A percentile compares a stretch with the other conserved stretches of the same genome.
phyloP scores from a whole-genome alignment of 2,113 vertebrate genomes.

The Eclectus roratus region DNA sequence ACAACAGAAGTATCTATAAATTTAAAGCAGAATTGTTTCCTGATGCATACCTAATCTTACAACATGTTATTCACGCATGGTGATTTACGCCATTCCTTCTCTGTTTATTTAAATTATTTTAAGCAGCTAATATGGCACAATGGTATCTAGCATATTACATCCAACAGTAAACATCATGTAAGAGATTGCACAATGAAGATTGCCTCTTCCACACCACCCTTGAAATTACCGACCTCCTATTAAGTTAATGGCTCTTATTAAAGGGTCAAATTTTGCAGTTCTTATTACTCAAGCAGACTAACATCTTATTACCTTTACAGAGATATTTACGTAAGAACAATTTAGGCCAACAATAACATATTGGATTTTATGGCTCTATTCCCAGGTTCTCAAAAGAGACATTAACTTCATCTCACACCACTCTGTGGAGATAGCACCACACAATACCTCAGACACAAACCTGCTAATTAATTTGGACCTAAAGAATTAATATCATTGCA shows the following conservation, averaged over 20 bases:
- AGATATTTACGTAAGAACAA: not conserved
- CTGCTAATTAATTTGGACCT: not conserved
- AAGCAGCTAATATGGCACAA: not conserved
- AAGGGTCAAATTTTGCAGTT: slow-evolving; percentile 15
- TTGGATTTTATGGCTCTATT: not conserved
- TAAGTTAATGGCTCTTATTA: slow-evolving; percentile 16
- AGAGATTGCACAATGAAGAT: not conserved
- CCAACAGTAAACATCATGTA: not conserved
- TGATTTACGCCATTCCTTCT: not conserved
- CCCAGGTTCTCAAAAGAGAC: not conserved
- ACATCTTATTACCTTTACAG: slow-evolving; percentile 15
- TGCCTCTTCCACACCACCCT: slow-evolving; percentile 13
- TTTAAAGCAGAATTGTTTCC: not conserved
- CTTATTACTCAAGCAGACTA: slow-evolving; percentile 25
- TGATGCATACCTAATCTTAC: not conserved
- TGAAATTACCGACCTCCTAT: not conserved
- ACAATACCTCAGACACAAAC: not conserved
- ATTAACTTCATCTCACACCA: not conserved
- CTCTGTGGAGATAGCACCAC: not conserved
- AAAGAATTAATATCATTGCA: not conserved
- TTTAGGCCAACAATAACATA: not conserved
- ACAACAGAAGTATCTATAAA: not conserved
- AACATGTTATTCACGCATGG: not conserved
- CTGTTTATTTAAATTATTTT: slow-evolving; percentile 9
- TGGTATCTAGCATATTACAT: not conserved